Percentiles rank a stretch among this genome's conserved stretches.
phyloP scores from a whole-genome alignment of 2,113 vertebrate genomes.

The Callithrix jacchus region DNA sequence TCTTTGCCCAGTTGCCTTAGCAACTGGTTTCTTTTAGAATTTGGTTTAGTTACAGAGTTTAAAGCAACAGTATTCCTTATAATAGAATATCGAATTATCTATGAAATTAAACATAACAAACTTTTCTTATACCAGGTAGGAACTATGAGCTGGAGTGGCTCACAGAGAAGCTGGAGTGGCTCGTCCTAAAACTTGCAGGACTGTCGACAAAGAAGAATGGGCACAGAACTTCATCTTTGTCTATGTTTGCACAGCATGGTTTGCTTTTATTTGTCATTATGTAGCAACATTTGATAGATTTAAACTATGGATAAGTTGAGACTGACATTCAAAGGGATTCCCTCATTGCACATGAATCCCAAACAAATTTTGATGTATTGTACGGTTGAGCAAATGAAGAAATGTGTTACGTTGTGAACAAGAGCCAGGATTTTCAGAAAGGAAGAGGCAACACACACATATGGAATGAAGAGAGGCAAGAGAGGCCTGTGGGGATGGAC shows the following conservation, averaged over 20 bases:
- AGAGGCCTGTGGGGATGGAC: neutral
- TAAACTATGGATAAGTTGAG: neutral
- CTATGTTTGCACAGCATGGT: neutral
- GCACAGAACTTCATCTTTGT: neutral
- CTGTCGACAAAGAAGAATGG: neutral
- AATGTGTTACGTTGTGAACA: neutral
- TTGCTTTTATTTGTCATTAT: neutral
- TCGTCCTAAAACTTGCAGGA: neutral
- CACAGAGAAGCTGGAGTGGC: neutral
- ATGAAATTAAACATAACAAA: constrained; percentile 24
- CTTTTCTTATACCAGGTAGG: neutral
- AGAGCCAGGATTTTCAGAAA: neutral
- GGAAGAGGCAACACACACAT: neutral
- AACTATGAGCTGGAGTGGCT: neutral
- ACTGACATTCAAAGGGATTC: neutral
- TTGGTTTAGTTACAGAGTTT: constrained; percentile 54
- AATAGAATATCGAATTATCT: neutral
- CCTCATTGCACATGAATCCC: neutral
- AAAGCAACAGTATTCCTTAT: constrained; percentile 39
- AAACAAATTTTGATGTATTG: neutral
- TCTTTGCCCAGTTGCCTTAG: constrained; percentile 66
- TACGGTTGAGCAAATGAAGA: neutral
- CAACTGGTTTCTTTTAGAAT: constrained; percentile 72
- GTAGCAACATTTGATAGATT: neutral
- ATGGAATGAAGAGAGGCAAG: neutral